phyloP scores from a whole-genome alignment of 2,888 invertebrate species.

The Acrobasis suavella region DNA sequence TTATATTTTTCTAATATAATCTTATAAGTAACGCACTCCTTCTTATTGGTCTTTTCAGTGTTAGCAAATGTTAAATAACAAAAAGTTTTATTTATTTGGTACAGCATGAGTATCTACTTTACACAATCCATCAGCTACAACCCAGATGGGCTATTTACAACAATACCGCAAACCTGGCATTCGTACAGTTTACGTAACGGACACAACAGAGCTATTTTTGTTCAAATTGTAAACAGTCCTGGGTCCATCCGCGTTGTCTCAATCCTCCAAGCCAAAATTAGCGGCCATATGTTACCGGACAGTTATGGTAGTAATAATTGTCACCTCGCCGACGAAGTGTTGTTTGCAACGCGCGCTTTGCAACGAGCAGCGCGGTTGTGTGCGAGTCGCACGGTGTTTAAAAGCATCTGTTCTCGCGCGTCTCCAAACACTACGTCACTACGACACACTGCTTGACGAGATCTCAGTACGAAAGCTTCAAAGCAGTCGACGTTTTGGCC shows the following conservation, averaged over 20 bases:
- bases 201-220: constrained; percentile 55
- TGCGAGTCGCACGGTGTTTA: neutral
- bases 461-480: constrained; percentile 29
- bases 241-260: constrained; percentile 50
- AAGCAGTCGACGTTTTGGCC: constrained; percentile 36
- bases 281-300: constrained; percentile 54
- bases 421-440: constrained; percentile 14
- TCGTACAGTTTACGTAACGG: constrained; percentile 45
- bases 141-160: constrained; percentile 3
- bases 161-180: constrained; percentile 11
- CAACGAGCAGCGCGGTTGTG: constrained; percentile 28
- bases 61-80: too few species aligned
- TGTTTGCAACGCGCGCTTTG: constrained; percentile 32
- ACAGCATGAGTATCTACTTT: neutral
- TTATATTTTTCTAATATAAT: too few species aligned
- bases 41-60: too few species aligned
- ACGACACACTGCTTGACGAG: constrained; percentile 10
- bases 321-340: constrained; percentile 53
- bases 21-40: too few species aligned
- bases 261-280: constrained; percentile 57
- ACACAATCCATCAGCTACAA: neutral
- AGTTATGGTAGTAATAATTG: constrained; percentile 69
- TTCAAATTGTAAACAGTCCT: constrained; percentile 46
- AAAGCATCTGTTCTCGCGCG: neutral
- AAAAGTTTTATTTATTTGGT: neutral